Base-by-base conservation (phyloP, 2,888 invertebrate genomes). In the Theodoxus fluviatilis region DNA sequence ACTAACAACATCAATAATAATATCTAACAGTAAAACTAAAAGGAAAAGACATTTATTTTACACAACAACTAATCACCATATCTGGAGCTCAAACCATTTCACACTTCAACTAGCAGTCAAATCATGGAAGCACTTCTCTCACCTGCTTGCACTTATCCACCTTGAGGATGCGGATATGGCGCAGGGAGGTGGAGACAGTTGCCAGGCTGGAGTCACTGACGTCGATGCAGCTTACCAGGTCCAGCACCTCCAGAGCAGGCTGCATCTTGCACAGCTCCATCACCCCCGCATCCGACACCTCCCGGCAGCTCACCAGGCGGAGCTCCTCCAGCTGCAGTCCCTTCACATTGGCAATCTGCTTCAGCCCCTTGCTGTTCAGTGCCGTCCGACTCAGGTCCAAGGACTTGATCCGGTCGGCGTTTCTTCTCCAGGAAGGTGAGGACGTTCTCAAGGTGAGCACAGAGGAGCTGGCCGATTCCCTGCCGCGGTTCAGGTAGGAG, bases 401-500 rank as follows among this genome's bases (percentile, higher is more conserved):
- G 9, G 88, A 88, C 76, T 90, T 91, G 25, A 93, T 87, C 43
- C 87, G 87, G 49, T 84, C 80, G 4, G 90, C 90, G 80, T 90
- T 90, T 1, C 87, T 84, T 67, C 86, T 85, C 63, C 93, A 88
- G 75, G 90, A 91, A 73, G 90, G 89, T 63, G 91, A 82, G 38
- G 93, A 88, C 80, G 91, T 92, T 76, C 90, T 89, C 81, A 93
- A 93, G 47, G 93, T 93, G 35, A 93, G 84, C 2, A 93, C 91
- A 79, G 91, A 91, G 79, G 92, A 92, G 61, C 92, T 93, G 37
- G 75, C 78, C 63, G 73, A 76, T 31, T 68, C 73, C 38, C 76
- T 75, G 4, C 66, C 70, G n/a, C 66, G 71, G 18, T 63, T 65
- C 15, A 76, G 71, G 57, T 91, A 90, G 47, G 92, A 88, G 6